Conservation (phyloP, 2,797 vertebrate species). For the Lacerta viridis region DNA sequence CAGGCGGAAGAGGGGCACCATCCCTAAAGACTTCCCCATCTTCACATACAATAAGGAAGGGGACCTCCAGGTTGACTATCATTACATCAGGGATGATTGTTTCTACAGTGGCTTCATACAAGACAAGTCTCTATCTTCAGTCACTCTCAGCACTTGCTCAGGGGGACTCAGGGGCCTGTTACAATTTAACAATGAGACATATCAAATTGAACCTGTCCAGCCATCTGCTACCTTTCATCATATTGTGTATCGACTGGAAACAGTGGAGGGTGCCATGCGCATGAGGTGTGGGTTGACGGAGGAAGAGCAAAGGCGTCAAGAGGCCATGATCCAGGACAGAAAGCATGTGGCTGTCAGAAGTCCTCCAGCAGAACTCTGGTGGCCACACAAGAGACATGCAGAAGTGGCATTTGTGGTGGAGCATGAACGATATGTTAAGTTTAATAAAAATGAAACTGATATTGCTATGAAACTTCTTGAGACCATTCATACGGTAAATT, state of each 20-base stretch:
- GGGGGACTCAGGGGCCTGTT: slow-evolving; percentile 70
- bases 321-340: no score
- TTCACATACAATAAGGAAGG: slow-evolving; percentile 70
- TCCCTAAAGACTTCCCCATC: slow-evolving; percentile 65
- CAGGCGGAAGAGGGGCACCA: slow-evolving; percentile 39
- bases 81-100: slow-evolving; percentile 70
- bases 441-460: background rate
- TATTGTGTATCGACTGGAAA: slow-evolving; percentile 65
- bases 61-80: slow-evolving; percentile 61
- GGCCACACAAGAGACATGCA: slow-evolving; percentile 50
- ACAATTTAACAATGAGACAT: slow-evolving; percentile 62
- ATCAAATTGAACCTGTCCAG: slow-evolving; percentile 72
- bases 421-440: slow-evolving; percentile 22
- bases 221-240: slow-evolving; percentile 69
- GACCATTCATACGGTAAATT: slow-evolving; percentile 55
- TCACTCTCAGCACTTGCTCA: slow-evolving; percentile 70
- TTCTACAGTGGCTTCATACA: slow-evolving; percentile 76
- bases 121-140: slow-evolving; percentile 71
- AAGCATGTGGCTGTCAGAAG: no score
- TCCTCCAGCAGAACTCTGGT: background rate
- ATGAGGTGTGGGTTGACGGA: no score
- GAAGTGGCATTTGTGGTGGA: slow-evolving; percentile 65
- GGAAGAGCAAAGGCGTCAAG: no score
- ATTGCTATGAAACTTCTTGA: slow-evolving; percentile 65
- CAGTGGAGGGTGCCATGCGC: rapidly evolving